These are phyloP conservation scores for Rhodeus uyekii DNA, from an alignment of 2,797 vertebrate genomes.

Conservation along the genomic window DNA sequence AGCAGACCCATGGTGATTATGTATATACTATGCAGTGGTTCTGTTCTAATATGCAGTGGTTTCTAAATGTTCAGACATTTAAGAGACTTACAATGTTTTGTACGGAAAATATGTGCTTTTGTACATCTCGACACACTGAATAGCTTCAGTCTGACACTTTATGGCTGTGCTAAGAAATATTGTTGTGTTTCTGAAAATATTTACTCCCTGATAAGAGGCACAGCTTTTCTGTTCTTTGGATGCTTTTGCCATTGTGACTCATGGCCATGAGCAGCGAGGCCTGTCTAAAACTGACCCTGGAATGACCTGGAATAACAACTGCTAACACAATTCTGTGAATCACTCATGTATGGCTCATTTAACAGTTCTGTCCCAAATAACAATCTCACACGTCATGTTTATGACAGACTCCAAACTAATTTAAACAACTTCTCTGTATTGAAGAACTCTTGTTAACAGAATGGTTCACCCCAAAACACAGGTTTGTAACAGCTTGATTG, in stretches of 20 bases:
- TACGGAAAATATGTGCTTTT: not conserved
- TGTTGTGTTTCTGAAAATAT: not conserved
- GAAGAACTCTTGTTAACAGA: slow-evolving; percentile 16
- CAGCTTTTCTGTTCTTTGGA: not conserved
- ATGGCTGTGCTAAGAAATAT: slow-evolving; percentile 1
- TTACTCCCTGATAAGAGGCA: not conserved
- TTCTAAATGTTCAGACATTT: too few relatives aligned
- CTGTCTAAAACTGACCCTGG: slow-evolving; percentile 42
- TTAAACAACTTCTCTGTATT: slow-evolving; percentile 17
- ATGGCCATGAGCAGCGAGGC: slow-evolving; percentile 30
- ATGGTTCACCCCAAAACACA: not conserved
- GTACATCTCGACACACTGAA: not conserved
- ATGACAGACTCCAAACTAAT: slow-evolving; percentile 3
- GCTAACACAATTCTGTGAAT: slow-evolving; percentile 33
- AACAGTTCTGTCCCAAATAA: slow-evolving; percentile 43
- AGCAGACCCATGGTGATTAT: too few relatives aligned
- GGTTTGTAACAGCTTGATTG: not conserved
- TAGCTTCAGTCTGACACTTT: not conserved
- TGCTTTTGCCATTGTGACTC: slow-evolving; percentile 12
- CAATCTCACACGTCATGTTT: slow-evolving; percentile 30
- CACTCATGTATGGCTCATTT: slow-evolving; percentile 48
- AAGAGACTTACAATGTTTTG: not conserved
- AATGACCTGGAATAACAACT: slow-evolving; percentile 44
- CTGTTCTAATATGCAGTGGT: too few relatives aligned
- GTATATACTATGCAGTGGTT: too few relatives aligned